Base-by-base conservation (phyloP, 2,888 invertebrate species). In the Bibio marci region DNA sequence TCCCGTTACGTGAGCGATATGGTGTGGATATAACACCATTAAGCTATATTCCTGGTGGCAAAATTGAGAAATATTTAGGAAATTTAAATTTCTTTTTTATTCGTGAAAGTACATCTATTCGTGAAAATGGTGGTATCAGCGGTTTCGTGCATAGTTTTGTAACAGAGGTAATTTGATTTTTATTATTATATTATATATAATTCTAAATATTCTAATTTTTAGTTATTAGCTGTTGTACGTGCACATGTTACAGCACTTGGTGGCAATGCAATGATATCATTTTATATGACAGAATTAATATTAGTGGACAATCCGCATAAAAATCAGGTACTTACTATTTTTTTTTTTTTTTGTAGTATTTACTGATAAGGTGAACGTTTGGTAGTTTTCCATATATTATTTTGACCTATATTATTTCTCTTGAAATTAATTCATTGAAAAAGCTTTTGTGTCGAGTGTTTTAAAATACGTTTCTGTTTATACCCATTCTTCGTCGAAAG, bases 121-220 rank as follows among this genome's bases (percentile, higher is more conserved):
- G 91, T 45, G 94, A 95, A 59, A 74, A 71, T 53, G 94, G 92
- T 35, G 95, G 95, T 2, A 71, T 91, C 35, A 87, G 87, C 59
- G 91, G 91, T 3, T 95, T 95, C 62, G 78, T 92, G 43, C 92
- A 94, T 57, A 83, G 85, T 41, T 92, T 94, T 57, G 76, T 94
- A 7, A 82, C 85, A 37, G 95, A 95, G 70, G 83, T 69, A 43
- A 40, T 42, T 38, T 25, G 18, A 19, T 15, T 32, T 34, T 30
- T 40, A 8, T 12, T 18, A n/a, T n/a, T n/a, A n/a, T n/a, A n/a
- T n/a, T n/a, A n/a, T 31, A 15, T 15, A 30, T 14, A 22, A 18
- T 38, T 17, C 13, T n/a, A n/a, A n/a, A n/a, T n/a, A n/a, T n/a
- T n/a, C n/a, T n/a, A n/a, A n/a, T 30, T 41, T 45, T 36, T 44